Evolutionary conservation across 2,888 invertebrate genomes (phyloP).

Genomic region (Leptinotarsa haldemani): DNA sequence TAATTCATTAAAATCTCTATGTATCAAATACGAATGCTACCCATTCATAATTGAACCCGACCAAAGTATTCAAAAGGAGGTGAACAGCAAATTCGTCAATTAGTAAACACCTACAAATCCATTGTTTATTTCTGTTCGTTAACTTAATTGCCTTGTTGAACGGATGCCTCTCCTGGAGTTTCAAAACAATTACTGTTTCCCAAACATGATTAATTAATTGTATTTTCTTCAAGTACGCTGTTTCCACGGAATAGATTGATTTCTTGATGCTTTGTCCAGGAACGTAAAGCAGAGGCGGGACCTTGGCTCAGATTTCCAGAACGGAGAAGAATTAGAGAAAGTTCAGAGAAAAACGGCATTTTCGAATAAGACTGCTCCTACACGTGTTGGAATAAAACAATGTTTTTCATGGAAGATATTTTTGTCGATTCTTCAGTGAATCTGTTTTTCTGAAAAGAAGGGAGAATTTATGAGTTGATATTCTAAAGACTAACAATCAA

Average conservation of each 20-base stretch:
- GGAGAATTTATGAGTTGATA: too few species aligned
- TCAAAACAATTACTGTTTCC: neutral
- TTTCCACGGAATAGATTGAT: neutral
- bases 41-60: neutral
- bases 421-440: too few species aligned
- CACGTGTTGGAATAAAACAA: too few species aligned
- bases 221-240: neutral
- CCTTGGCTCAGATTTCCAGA: neutral
- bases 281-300: conserved; percentile 4
- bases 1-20: neutral
- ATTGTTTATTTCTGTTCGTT: conserved; percentile 8
- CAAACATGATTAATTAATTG: conserved; percentile 9
- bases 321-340: neutral
- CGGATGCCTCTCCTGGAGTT: neutral
- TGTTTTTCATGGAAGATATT: too few species aligned
- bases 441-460: too few species aligned
- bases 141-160: conserved; percentile 7
- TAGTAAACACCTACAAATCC: conserved; percentile 5
- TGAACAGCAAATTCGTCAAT: neutral
- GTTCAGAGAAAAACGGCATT: neutral
- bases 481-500: too few species aligned
- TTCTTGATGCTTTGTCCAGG: neutral
- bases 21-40: neutral
- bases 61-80: neutral
- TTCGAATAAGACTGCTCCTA: too few species aligned